Evolutionary conservation across 2,888 invertebrate genomes (phyloP).

Genomic region (Euproctis similis): DNA sequence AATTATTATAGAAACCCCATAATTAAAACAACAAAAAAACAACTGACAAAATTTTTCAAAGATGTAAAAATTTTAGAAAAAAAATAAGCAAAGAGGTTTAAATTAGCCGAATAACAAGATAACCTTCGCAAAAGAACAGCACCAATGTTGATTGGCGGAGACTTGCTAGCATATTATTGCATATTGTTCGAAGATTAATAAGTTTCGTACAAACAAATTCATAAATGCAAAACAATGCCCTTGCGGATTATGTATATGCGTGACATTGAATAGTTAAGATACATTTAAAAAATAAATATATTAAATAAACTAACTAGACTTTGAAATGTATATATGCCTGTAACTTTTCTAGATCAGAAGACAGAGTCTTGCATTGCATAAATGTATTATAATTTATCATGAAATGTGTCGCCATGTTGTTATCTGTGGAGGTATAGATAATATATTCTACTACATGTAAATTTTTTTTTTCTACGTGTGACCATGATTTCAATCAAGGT

Average conservation of each 20-base stretch:
- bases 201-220: no score
- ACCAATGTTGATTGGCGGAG: no score
- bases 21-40: no score
- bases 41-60: no score
- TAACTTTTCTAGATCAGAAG: slow-evolving; percentile 22
- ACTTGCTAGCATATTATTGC: no score
- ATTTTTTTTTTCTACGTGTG: slow-evolving; percentile 4
- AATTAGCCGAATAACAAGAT: no score
- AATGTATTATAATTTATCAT: slow-evolving; percentile 18
- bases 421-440: slow-evolving; percentile 2
- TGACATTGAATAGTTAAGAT: slow-evolving; percentile 34
- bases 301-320: slow-evolving; percentile 42
- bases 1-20: no score
- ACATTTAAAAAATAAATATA: slow-evolving; percentile 28
- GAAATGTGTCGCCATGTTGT: slow-evolving; percentile 8
- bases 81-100: no score
- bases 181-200: no score
- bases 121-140: no score
- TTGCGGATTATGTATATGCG: slow-evolving; percentile 26
- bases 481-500: slow-evolving; percentile 7
- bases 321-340: slow-evolving; percentile 30
- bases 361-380: slow-evolving; percentile 22
- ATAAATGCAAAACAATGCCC: slow-evolving; percentile 34
- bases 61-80: no score
- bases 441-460: slow-evolving; percentile 4